phyloP scores from a whole-genome alignment of 2,888 invertebrate species.

The Lithophane semibrunnea region DNA sequence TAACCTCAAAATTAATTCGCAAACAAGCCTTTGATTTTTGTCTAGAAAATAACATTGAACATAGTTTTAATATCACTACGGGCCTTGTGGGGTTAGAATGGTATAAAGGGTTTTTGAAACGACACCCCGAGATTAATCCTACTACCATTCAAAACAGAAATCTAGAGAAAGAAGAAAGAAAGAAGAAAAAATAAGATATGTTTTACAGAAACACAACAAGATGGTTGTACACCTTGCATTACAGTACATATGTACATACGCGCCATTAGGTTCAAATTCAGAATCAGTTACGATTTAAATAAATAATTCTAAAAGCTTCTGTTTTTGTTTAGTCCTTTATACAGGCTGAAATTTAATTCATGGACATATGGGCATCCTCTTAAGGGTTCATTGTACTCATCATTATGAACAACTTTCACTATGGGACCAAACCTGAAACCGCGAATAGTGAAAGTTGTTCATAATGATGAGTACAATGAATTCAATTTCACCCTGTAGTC shows the following conservation, averaged over 20 bases:
- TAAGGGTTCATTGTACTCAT: too few species aligned
- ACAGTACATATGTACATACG: too few species aligned
- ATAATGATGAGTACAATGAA: too few species aligned
- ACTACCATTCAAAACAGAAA: background rate
- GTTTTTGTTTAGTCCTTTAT: background rate
- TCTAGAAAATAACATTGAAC: slow-evolving; percentile 18
- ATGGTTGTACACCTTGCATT: background rate
- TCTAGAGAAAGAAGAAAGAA: background rate
- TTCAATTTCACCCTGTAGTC: background rate
- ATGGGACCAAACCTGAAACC: too few species aligned
- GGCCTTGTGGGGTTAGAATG: slow-evolving; percentile 27
- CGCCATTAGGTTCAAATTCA: background rate
- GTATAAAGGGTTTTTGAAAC: slow-evolving; percentile 10
- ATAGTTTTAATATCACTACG: slow-evolving; percentile 12
- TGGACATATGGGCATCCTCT: too few species aligned
- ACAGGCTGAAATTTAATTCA: too few species aligned
- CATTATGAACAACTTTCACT: too few species aligned
- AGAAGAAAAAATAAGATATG: too few species aligned
- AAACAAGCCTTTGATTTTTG: slow-evolving; percentile 21
- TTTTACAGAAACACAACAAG: background rate
- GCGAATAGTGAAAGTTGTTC: too few species aligned
- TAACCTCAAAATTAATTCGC: slow-evolving; percentile 8
- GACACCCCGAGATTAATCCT: slow-evolving; percentile 1
- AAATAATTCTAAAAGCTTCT: background rate
- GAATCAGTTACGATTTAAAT: background rate